Base-by-base conservation (phyloP, 2,113 vertebrate species). In the Ursus arctos region DNA sequence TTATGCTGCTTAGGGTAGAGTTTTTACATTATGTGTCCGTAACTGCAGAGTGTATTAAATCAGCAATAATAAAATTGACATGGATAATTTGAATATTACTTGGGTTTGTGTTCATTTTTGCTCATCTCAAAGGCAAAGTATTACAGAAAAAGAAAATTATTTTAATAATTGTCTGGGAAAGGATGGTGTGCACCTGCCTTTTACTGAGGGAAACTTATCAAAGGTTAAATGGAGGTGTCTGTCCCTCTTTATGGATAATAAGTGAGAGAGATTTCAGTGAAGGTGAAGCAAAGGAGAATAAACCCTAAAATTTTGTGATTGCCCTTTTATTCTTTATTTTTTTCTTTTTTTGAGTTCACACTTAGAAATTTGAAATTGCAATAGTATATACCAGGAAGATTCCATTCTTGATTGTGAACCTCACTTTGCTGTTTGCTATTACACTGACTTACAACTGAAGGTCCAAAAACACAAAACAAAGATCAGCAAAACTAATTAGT, bases 281-380 rank as follows among this genome's bases (percentile, higher is more conserved):
- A 15, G 7, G 11, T 5, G 6, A 93, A 69, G 24, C 4, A n/a
- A 76, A 85, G 26, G 49, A 91, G 79, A 93, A 67, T 53, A 43
- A 81, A 12, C 0, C 28, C 7, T 67, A 55, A 79, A 65, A 14
- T 69, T 22, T 95, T 55, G 21, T 4, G 13, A 86, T n/a, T 71
- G 14, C 1, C 13, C 19, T 55, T 86, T 65, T 43, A 22, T 14
- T 53, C 18, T 43, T 43, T 43, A 40, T 4, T 55, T 24, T n/a
- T 82, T 72, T 47, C 10, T 71, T 19, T 43, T 47, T 22, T 26
- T 1, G 57, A 57, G n/a, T 31, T 8, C 43, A 4, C n/a, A 47
- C 28, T 63, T 86, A 91, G 55, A 81, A 87, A 74, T 36, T 69
- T 91, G 63, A 83, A 84, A 63, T 69, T 97, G 10, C 12, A 49